Conservation (phyloP, 1,140 invertebrate genomes). For the Gyrodactylus salaris region DNA sequence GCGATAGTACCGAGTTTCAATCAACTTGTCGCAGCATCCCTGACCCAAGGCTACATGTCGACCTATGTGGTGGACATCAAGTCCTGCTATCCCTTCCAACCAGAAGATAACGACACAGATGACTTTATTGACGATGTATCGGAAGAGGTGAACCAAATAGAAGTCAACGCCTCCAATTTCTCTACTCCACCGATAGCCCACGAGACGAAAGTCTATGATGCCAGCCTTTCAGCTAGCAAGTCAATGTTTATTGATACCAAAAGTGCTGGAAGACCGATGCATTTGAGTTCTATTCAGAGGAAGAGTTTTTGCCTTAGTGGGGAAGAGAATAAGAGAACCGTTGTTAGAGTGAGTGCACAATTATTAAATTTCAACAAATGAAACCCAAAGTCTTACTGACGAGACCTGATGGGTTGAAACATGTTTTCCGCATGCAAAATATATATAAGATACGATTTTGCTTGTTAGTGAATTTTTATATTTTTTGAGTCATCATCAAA, state of each 20-base stretch:
- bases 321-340: neutral
- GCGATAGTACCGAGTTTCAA: conserved; percentile 3
- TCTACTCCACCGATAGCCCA: neutral
- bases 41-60: neutral
- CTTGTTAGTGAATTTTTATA: too few species aligned
- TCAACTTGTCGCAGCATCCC: conserved; percentile 1
- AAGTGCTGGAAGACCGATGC: neutral
- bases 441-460: too few species aligned
- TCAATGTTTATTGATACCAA: too few species aligned
- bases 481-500: too few species aligned
- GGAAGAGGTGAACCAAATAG: too few species aligned
- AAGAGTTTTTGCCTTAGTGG: neutral
- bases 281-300: neutral
- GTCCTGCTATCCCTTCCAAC: neutral
- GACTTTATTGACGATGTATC: neutral
- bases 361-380: too few species aligned
- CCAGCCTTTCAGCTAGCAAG: neutral
- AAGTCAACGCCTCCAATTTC: neutral
- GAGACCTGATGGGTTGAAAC: too few species aligned
- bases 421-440: too few species aligned
- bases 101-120: neutral
- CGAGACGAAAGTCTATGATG: neutral
- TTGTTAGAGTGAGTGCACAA: neutral
- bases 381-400: too few species aligned
- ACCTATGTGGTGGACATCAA: conserved; percentile 6